Conservation (phyloP, 2,113 vertebrate genomes). For the Urocitellus parryii region DNA sequence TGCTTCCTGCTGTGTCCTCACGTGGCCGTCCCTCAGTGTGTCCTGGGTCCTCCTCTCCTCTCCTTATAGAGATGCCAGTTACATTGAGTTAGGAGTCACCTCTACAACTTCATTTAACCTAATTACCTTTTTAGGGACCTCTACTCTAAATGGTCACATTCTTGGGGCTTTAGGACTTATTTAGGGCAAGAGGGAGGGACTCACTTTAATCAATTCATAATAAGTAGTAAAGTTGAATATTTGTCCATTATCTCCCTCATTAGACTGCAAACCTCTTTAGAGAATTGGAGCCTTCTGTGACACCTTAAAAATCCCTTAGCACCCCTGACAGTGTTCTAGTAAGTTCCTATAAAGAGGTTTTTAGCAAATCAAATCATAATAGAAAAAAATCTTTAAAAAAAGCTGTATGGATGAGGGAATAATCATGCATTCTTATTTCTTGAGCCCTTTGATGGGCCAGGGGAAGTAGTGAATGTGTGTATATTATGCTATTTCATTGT, state of each 20-base stretch:
- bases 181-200: neutral
- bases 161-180: neutral
- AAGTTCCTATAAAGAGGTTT: slow-evolving; percentile 12
- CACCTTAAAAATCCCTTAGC: neutral
- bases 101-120: neutral
- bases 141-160: neutral
- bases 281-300: neutral
- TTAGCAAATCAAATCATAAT: slow-evolving; percentile 18
- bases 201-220: neutral
- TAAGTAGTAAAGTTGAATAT: neutral
- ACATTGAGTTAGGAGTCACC: neutral
- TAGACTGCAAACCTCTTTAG: neutral
- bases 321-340: neutral
- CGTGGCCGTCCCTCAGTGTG: neutral
- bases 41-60: neutral
- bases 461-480: neutral
- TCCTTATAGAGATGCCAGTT: neutral
- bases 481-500: neutral
- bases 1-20: neutral
- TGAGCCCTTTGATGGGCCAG: neutral
- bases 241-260: neutral
- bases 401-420: neutral
- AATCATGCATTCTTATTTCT: neutral
- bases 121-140: neutral
- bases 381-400: neutral